Conservation (phyloP, 2,113 vertebrate genomes). For the Lepidothrix coronata region DNA sequence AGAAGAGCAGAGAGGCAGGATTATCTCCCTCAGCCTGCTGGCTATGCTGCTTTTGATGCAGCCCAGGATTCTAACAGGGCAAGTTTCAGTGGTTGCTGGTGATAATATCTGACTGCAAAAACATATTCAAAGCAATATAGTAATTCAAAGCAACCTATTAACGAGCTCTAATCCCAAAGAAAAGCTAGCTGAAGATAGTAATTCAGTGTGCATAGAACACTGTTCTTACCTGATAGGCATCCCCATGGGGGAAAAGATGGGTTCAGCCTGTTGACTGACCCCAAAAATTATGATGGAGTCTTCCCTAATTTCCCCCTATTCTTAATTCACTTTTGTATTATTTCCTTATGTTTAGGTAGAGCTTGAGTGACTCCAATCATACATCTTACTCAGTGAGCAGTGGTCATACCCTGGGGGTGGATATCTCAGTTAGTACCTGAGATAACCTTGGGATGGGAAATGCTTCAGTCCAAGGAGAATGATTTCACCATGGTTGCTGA, state of each 20-base stretch:
- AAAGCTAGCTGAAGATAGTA: rapidly evolving
- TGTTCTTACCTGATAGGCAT: neutral
- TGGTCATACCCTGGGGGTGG: rapidly evolving
- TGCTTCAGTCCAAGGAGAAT: neutral
- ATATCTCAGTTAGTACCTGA: neutral
- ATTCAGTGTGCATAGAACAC: neutral
- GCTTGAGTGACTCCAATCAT: neutral
- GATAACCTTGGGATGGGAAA: neutral
- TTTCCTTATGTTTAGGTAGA: neutral
- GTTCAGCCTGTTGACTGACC: neutral
- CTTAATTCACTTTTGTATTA: neutral
- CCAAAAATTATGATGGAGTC: neutral
- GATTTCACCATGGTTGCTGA: neutral
- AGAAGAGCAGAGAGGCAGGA: neutral
- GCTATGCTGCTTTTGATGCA: neutral
- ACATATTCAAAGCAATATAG: neutral
- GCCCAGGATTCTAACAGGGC: neutral
- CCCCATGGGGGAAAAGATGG: too few relatives aligned
- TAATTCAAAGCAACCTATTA: neutral
- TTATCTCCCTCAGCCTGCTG: neutral
- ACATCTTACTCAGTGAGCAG: too few relatives aligned
- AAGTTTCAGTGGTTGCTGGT: neutral
- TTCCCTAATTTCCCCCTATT: neutral
- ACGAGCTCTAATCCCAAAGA: neutral
- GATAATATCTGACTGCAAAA: neutral